Evolutionary conservation across 2,888 invertebrate genomes (phyloP), one percentile per base, ranked within the genome.

Genomic region (Mesorhabditis sp.): DNA sequence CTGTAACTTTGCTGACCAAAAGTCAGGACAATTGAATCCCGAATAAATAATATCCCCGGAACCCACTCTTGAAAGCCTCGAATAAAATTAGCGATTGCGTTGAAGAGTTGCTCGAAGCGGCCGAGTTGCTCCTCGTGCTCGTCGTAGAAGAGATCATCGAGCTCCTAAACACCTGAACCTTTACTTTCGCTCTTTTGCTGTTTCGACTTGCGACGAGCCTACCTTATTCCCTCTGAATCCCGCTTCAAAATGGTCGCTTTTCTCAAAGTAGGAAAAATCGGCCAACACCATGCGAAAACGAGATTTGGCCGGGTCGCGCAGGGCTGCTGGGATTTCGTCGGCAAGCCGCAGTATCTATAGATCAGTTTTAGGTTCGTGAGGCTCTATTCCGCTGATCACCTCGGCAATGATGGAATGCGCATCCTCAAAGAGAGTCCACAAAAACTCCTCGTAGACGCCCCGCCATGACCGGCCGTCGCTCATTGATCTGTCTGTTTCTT

Each of bases 71-170:
- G 58, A 50, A 80, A 75, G 5, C 72, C 71, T 41, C 65, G 68
- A 43, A 80, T 66, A 63, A 80, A 74, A 50, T 75, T 73, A 42
- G 75, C 69, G 50, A 79, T 72, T n/a, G 76, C 70, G 42, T 71
- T 67, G 63, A 80, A 76, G 2, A 80, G 65, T 13, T 75, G 71
- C 62, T 77, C 76, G 65, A 78, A 80, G 10, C 72, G 71, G 13
- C 68, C 70, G 13, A 80, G 69, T 13, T 13, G n/a, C 7, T 50
- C 58, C 58, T 50, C 58, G 58, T 50, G 58, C n/a, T 50, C 58
- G 7, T 50, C n/a, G n/a, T 50, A 50, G 58, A 50, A 50, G 7
- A 50, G n/a, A 50, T 50, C 58, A 50, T 50, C 58, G 7, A 50
- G 58, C 7, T 50, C 58, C 58, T 50, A 50, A 50, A 50, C 7